These are phyloP conservation scores for Gnathonemus longibarbis DNA, from an alignment of 2,113 vertebrate genomes.

Conservation along the genomic window DNA sequence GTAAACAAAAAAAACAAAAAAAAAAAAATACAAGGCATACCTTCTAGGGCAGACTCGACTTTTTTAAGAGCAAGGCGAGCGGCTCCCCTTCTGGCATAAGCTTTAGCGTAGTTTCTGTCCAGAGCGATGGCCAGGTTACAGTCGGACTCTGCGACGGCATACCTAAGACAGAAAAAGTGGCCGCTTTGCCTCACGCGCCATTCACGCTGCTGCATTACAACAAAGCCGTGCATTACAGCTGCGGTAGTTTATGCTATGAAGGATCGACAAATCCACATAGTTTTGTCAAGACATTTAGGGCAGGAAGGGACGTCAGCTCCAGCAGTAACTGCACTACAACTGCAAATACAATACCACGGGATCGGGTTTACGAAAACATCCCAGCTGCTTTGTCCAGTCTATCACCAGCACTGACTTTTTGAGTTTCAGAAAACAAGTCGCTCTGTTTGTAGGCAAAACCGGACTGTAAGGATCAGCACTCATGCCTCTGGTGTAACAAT, in stretches of 20 bases:
- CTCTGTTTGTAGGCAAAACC: conserved; percentile 83
- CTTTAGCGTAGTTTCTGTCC: conserved; percentile 76
- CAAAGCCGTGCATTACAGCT: neutral
- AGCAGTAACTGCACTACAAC: neutral
- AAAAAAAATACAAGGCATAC: conserved; percentile 41
- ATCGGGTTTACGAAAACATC: neutral
- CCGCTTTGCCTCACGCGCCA: no score
- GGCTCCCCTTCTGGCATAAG: conserved; percentile 76
- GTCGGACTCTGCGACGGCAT: conserved; percentile 86
- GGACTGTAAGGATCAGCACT: conserved; percentile 80
- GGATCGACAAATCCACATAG: neutral
- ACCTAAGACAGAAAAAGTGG: conserved; percentile 55
- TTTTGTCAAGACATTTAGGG: neutral
- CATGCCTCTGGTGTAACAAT: conserved; percentile 91
- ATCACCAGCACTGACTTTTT: conserved; percentile 71
- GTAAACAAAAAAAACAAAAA: neutral
- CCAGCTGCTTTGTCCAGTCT: neutral
- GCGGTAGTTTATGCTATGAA: neutral
- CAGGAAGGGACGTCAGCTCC: no score
- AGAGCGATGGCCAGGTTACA: conserved; percentile 87
- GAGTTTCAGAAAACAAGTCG: conserved; percentile 77
- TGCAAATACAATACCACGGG: neutral
- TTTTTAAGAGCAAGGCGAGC: conserved; percentile 74
- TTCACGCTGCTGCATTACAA: neutral
- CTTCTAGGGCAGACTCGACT: conserved; percentile 76